These are phyloP conservation scores for Empidonax traillii DNA, from an alignment of 2,113 vertebrate genomes.

Conservation along the genomic window DNA sequence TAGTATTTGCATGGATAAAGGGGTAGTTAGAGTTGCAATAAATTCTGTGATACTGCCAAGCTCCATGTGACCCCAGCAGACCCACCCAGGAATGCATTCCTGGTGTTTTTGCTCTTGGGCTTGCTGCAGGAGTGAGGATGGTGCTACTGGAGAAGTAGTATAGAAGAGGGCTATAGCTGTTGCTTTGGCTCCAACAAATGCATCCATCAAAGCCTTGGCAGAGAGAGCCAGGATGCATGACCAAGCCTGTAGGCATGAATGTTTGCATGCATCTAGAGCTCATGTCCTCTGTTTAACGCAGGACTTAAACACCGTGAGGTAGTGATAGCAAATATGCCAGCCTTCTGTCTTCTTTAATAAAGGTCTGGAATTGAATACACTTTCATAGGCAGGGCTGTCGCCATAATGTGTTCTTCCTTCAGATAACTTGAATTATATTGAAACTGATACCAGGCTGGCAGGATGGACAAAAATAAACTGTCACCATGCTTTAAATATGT, in stretches of 20 bases:
- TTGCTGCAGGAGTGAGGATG: background rate
- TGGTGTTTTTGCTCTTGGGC: background rate
- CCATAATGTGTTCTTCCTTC: rapidly evolving
- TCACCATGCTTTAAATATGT: background rate
- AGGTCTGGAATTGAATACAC: background rate
- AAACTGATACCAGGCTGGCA: background rate
- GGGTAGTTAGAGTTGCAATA: background rate
- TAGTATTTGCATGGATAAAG: background rate
- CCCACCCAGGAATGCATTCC: background rate
- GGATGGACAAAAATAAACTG: background rate
- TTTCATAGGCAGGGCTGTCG: rapidly evolving
- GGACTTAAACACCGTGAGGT: background rate
- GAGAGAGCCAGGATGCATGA: background rate
- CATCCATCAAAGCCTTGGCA: background rate
- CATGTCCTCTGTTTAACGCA: background rate
- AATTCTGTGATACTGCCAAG: background rate
- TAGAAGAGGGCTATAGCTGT: background rate
- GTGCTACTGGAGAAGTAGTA: background rate
- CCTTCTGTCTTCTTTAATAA: background rate
- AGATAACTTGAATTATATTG: background rate
- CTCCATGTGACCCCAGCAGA: background rate
- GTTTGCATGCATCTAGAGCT: background rate
- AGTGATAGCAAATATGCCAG: background rate
- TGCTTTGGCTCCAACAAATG: background rate
- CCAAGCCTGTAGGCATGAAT: rapidly evolving